A percentile compares a stretch with the other conserved stretches of the same genome.
Conservation (phyloP, 2,113 vertebrate genomes). For the pig (Sus scrofa) region DNA sequence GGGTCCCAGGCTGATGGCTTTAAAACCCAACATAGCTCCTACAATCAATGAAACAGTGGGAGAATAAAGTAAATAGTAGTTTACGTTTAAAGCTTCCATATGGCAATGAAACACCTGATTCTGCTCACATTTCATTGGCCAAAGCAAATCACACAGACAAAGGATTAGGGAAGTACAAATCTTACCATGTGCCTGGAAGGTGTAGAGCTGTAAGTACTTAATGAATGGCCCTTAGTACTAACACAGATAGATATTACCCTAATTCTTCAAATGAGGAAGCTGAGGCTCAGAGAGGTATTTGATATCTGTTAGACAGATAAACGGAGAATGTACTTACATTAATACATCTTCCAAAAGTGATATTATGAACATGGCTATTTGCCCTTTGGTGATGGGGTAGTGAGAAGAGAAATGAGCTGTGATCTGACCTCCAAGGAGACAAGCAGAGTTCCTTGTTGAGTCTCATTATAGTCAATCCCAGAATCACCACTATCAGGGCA, state of each 20-base stretch:
- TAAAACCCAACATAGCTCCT: conserved; percentile 30
- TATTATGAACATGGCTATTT: background rate
- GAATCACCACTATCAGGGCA: background rate
- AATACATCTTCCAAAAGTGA: conserved; percentile 33
- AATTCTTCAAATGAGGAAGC: conserved; percentile 16
- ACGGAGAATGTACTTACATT: background rate
- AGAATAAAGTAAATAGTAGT: background rate
- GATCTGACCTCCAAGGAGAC: background rate
- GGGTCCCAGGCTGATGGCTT: background rate
- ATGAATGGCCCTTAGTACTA: background rate
- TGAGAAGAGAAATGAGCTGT: conserved; percentile 13
- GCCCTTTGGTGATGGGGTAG: background rate
- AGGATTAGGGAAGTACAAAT: background rate
- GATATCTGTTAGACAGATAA: background rate
- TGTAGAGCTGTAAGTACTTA: background rate
- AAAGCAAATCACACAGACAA: conserved; percentile 29
- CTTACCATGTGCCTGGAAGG: background rate
- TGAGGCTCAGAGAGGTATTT: conserved; percentile 8
- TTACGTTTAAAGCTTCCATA: background rate
- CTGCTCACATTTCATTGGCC: background rate
- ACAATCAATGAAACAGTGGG: background rate
- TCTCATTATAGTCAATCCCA: background rate
- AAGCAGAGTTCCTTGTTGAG: background rate
- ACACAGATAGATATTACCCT: background rate
- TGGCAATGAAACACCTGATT: conserved; percentile 32